phyloP scores from a whole-genome alignment of 1,140 invertebrate genomes.

The Mamestra configurata region DNA sequence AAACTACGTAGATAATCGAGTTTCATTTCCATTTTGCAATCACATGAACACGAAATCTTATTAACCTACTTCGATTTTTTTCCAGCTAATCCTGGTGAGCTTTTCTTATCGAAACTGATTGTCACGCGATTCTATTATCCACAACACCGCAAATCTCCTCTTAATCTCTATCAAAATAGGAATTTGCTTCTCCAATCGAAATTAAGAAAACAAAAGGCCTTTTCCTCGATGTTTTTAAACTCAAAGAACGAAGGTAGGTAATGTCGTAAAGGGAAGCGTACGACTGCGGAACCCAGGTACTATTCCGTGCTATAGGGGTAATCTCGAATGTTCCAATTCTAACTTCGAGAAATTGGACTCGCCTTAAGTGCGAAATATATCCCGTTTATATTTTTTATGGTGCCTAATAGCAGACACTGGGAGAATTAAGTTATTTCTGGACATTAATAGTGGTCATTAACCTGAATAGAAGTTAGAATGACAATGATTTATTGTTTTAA shows the following conservation, averaged over 20 bases:
- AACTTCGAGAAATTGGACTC: background rate
- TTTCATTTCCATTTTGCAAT: slow-evolving; percentile 15
- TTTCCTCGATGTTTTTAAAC: background rate
- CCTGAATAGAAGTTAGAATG: background rate
- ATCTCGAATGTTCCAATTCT: background rate
- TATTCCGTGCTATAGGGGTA: background rate
- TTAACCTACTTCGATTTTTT: background rate
- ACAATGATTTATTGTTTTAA: slow-evolving; percentile 31
- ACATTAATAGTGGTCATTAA: slow-evolving; percentile 17
- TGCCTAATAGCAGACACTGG: background rate
- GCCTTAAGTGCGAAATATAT: background rate
- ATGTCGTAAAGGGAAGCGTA: slow-evolving; percentile 8
- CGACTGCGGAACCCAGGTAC: background rate
- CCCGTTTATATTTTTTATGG: background rate
- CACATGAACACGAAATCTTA: background rate
- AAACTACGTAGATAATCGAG: background rate
- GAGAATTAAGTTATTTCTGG: slow-evolving; percentile 20
- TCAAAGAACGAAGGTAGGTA: background rate
- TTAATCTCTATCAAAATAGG: slow-evolving; percentile 2
- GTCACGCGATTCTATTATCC: background rate
- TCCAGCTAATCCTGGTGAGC: background rate
- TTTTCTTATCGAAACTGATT: slow-evolving; percentile 6
- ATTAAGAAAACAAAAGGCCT: background rate
- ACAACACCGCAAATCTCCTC: slow-evolving; percentile 2
- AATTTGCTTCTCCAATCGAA: background rate